A percentile compares a stretch with the other conserved stretches of the same genome.
Conservation (phyloP, 2,113 vertebrate genomes). For the Terrapene triunguis region DNA sequence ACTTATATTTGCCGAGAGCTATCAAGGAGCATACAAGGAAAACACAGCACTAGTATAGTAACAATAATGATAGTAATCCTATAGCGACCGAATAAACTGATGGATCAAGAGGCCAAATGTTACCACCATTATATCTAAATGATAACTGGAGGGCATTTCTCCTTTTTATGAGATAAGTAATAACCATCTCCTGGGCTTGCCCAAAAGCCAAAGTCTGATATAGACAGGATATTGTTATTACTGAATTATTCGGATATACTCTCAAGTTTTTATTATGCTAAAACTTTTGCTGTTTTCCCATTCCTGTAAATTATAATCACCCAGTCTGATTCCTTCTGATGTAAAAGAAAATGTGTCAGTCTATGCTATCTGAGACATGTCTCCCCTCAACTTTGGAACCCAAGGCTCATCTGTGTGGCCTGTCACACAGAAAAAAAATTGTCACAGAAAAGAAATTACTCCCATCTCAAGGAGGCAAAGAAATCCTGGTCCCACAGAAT, state of each 20-base stretch:
- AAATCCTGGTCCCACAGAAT: background rate
- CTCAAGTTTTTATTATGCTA: background rate
- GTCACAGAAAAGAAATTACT: background rate
- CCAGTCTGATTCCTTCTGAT: background rate
- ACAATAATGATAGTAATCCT: background rate
- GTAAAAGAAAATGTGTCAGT: background rate
- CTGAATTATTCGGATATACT: background rate
- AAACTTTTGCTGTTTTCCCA: background rate
- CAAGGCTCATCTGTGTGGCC: background rate
- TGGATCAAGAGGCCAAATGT: background rate
- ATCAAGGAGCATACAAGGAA: background rate
- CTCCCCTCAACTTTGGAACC: background rate
- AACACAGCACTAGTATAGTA: background rate
- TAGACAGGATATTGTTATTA: background rate
- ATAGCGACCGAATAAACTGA: background rate
- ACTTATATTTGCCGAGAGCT: background rate
- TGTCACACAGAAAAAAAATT: background rate
- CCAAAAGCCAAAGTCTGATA: background rate
- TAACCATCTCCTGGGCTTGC: background rate
- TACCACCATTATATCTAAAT: background rate
- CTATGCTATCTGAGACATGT: background rate
- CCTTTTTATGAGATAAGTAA: background rate
- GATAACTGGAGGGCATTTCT: background rate
- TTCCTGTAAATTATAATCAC: background rate
- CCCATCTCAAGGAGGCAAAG: background rate